Percentiles rank a stretch among this genome's conserved stretches.
Evolutionary conservation across 2,888 invertebrate genomes (phyloP).

Genomic region (Drosophila sordidapex): DNA sequence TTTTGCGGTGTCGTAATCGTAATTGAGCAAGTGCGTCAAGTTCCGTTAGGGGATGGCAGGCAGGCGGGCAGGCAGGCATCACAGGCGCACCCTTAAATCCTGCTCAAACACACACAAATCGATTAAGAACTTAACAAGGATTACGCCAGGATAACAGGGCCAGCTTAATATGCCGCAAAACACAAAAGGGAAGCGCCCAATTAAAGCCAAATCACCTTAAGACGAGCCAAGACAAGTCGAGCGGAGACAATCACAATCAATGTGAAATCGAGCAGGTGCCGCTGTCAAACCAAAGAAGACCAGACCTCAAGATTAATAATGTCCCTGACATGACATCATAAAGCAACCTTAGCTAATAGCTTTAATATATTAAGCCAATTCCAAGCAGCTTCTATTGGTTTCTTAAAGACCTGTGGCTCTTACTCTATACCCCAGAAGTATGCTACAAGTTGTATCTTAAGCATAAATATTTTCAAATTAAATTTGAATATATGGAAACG

Average conservation of each 20-base stretch:
- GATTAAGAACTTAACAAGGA: conserved; percentile 75
- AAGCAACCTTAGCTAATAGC: neutral
- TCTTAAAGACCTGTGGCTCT: neutral
- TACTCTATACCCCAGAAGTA: neutral
- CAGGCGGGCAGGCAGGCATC: neutral
- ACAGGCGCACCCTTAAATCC: conserved; percentile 13
- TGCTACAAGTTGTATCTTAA: neutral
- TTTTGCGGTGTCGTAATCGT: conserved; percentile 62
- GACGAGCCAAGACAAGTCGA: conserved; percentile 2
- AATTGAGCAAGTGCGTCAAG: conserved; percentile 63
- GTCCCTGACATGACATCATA: conserved; percentile 16
- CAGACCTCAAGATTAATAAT: conserved; percentile 5
- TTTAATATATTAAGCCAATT: no score
- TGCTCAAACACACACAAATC: conserved; percentile 58
- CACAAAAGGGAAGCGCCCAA: conserved; percentile 46
- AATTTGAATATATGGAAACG: neutral
- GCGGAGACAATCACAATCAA: conserved; percentile 10
- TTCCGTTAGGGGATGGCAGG: neutral
- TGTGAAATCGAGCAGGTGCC: conserved; percentile 28
- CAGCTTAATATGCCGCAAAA: conserved; percentile 52
- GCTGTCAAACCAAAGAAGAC: neutral
- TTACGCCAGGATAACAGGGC: conserved; percentile 57
- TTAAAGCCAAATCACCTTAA: conserved; percentile 44
- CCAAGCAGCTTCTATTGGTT: neutral
- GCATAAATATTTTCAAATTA: neutral